Base-by-base conservation (phyloP, 2,888 invertebrate species). In the Entomobrya proxima region DNA sequence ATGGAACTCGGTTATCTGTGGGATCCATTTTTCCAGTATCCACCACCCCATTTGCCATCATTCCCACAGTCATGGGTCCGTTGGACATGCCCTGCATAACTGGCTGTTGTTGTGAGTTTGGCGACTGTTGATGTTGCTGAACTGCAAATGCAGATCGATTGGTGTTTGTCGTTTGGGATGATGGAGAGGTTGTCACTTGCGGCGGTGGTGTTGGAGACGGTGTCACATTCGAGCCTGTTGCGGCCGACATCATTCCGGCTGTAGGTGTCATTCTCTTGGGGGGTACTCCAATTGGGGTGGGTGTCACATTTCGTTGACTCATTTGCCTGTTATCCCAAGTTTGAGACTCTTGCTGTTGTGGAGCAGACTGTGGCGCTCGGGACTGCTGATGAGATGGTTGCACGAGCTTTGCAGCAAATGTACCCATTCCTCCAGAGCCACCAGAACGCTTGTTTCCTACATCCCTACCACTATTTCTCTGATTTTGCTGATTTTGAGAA, bases 361-460 rank as follows among this genome's bases (percentile, higher is more conserved):
- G 52, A 24, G 32, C 52, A 6, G 18, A 18, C 44, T 32, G 44
- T 80, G 64, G 80, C 18, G 61, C 50, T 30, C 72, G 85, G 0
- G 72, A n/a, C 32, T 76, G 77, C 11, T 30, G 40, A 27, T 74
- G 69, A 32, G 64, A 58, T 50, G 80, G 78, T 24, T 75, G 85
- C 58, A 87, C 78, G 58, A 89, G 37, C 55, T 89, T 89, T 1
- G 89, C 86, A 24, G 88, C 89, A 86, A 89, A 89, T 1, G 89
- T 86, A 11, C 85, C 85, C 9, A 78, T 78, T 61, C 64, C 76
- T 35, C 55, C 78, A 11, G n/a, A n/a, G n/a, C 64, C 37, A 40
- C 58, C 40, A n/a, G 78, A 78, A 24, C 78, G 40, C 32, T 78
- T 78, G 18, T 30, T 76, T 13, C 58, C 32, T 32, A 50, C 75